Evolutionary conservation across 2,888 invertebrate genomes (phyloP), one percentile per base, ranked within the genome.

Genomic region (Ormyrus rosae): DNA sequence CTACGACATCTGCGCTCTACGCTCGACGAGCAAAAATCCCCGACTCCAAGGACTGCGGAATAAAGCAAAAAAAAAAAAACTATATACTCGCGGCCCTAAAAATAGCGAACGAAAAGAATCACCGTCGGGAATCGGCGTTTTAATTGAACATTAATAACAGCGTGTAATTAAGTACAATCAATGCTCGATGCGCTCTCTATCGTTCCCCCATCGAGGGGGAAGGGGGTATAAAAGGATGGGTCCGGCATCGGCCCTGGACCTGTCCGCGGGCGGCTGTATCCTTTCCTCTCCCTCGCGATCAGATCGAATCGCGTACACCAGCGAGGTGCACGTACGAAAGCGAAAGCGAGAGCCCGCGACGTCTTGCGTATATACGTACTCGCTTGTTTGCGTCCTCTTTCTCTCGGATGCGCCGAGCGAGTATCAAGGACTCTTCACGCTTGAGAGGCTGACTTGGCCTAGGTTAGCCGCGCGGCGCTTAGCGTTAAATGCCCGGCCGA

Each of bases 381-480:
- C 3, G 3, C 19, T 13, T 13, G 34, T 34, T 48, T 11, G 46
- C 69, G 79, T 79, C 69, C 55, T 73, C 73, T 68, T 64, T 63
- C 46, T 60, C 58, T 61, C 55, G 46, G 73, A 82, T 65, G 50
- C 74, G 19, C 34, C 48, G 78, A 13, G 10, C 71, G 19, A 74
- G 77, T 84, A 87, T 86, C 87, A 87, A 88, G 87, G 86, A 87
- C 86, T 87, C 83, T 88, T 88, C 85, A 87, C 86, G 87, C 86
- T 87, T 86, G 87, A 86, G 86, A 85, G 84, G 83, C 83, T 85
- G 86, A 87, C 87, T 84, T 83, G 86, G 86, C 86, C 86, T 87
- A 87, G 86, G 86, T 87, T 86, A 50, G 6, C 10, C 11, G 51
- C 56, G 6, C 34, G 34, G 9, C 11, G 58, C 58, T 10, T 13